Evolutionary conservation across 2,888 invertebrate species (phyloP).

Genomic region (Ectropis crepuscularia): DNA sequence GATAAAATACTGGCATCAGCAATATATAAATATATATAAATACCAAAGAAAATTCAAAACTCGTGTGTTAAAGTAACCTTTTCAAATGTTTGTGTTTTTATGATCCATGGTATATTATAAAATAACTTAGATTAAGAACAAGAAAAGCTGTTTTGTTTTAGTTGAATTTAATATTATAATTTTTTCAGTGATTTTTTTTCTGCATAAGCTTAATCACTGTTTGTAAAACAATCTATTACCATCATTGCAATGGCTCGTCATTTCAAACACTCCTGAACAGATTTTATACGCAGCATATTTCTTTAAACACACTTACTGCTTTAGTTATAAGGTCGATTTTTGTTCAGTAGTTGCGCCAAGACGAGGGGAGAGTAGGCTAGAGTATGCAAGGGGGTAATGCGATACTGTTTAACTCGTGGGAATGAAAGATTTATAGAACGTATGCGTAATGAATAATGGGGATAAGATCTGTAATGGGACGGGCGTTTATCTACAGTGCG

Average conservation of each 20-base stretch:
- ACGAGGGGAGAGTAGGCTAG: slow-evolving; percentile 45
- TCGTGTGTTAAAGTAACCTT: too few relatives aligned
- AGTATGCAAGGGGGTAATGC: slow-evolving; percentile 58
- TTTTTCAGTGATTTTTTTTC: too few relatives aligned
- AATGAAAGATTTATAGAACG: slow-evolving; percentile 62
- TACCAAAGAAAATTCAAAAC: too few relatives aligned
- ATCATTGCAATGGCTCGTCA: slow-evolving; percentile 63
- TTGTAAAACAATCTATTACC: background rate
- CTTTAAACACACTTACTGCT: slow-evolving; percentile 30
- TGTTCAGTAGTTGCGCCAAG: slow-evolving; percentile 2
- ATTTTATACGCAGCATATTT: slow-evolving; percentile 62
- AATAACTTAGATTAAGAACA: too few relatives aligned
- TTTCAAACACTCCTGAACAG: slow-evolving; percentile 74
- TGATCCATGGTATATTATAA: too few relatives aligned
- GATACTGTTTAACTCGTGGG: slow-evolving; percentile 77
- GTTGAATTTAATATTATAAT: too few relatives aligned
- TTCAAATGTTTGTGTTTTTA: too few relatives aligned
- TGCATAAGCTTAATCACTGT: slow-evolving; percentile 14
- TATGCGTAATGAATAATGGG: slow-evolving; percentile 54
- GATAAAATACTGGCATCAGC: too few relatives aligned
- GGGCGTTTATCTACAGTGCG: slow-evolving; percentile 18
- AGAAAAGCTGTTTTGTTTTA: too few relatives aligned
- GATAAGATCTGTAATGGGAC: slow-evolving; percentile 41
- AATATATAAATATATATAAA: too few relatives aligned
- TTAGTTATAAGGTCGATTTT: slow-evolving; percentile 44